Evolutionary conservation across 2,797 vertebrate genomes (phyloP), one percentile per base, ranked within the genome.

Genomic region (Coccyzus lansbergi): DNA sequence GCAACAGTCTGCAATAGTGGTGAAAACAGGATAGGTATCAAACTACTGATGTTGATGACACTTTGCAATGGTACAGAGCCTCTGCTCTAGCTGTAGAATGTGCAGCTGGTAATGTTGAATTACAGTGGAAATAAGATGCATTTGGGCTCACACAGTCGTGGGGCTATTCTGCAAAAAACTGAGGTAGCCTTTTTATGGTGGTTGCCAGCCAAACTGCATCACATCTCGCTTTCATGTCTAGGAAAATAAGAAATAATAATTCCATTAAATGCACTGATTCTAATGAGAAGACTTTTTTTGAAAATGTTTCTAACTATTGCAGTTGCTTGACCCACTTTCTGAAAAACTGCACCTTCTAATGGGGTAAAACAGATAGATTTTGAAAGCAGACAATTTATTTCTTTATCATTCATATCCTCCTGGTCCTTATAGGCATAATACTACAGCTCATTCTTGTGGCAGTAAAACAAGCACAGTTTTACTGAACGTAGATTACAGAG

Each of bases 341-440:
- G 92, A 92, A 81, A 5, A 24, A 93, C 92, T 93, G 90, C 92
- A 94, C 86, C 88, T 86, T 94, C 93, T 94, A 94, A 95, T 91
- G 90, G 78, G 86, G 82, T 92, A 91, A 94, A 90, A 1, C 76
- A 95, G 92, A 92, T 58, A 83, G 88, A 58, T 83, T 94, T 91
- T 53, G 62, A 83, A 56, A 92, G 62, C 53, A 90, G 53, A 19
- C 38, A 24, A 12, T 88, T 92, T 88, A 36, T 83, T 90, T 93
- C 88, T 53, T 19, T n/a, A 5, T 58, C 67, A 64, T 85, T 85
- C 74, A 24, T 79, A 46, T 77, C 25, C 31, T 68, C 36, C 64
- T 62, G 11, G 38, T 56, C 60, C 68, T 80, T 78, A 34, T 10
- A 83, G 12, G 4, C 34, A 12, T 31, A 68, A 56, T 13, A n/a